phyloP scores from a whole-genome alignment of 2,113 vertebrate genomes.

The Percopsis transmontana region DNA sequence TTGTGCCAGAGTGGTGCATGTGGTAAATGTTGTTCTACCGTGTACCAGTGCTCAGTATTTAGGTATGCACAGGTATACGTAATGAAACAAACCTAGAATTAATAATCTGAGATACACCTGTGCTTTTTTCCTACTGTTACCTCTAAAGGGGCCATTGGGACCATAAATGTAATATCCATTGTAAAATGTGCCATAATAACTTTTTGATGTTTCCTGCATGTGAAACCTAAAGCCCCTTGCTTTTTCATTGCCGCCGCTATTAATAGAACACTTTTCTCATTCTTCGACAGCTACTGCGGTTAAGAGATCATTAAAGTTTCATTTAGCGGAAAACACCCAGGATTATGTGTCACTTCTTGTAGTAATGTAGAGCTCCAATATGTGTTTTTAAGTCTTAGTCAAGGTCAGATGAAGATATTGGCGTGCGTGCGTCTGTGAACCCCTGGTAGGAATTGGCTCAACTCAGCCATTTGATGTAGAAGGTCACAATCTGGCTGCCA shows the following conservation, averaged over 20 bases:
- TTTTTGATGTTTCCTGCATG: no score
- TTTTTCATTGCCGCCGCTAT: no score
- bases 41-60: not conserved
- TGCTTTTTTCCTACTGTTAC: no score
- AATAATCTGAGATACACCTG: not conserved
- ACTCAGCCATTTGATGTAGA: conserved; percentile 64
- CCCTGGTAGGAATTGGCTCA: conserved; percentile 55
- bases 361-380: not conserved
- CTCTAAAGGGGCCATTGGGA: no score
- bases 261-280: no score
- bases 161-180: no score
- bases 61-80: not conserved
- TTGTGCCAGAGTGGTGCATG: not conserved
- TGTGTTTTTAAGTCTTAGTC: conserved; percentile 18
- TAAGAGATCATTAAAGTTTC: conserved; percentile 19
- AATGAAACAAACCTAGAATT: not conserved
- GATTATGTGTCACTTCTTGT: not conserved
- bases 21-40: not conserved
- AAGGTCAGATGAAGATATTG: conserved; percentile 45
- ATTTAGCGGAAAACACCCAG: not conserved
- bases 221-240: no score
- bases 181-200: no score
- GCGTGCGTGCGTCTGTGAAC: conserved; percentile 4
- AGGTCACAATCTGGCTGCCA: conserved; percentile 59
- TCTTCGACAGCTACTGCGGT: no score